Conservation (phyloP, 1,140 invertebrate genomes). For the Thrips palmi region DNA sequence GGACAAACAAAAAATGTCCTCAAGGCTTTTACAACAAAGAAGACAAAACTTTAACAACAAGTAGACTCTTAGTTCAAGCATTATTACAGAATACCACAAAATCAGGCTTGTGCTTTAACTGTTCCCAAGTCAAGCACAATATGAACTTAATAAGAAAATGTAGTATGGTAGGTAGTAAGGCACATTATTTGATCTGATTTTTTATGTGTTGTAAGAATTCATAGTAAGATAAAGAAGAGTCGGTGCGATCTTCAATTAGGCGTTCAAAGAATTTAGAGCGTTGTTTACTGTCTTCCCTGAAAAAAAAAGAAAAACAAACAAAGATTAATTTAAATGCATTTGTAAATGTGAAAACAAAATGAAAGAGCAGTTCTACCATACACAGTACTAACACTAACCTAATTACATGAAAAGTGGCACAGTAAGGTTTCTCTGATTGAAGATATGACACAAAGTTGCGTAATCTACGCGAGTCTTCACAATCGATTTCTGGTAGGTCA, state of each 20-base stretch:
- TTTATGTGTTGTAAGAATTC: conserved; percentile 96
- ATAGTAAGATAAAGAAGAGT: conserved; percentile 86
- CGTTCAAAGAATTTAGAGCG: conserved; percentile 68
- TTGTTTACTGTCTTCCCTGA: conserved; percentile 74
- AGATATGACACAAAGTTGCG: conserved; percentile 66
- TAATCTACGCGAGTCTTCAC: conserved; percentile 51
- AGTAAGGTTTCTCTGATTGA: conserved; percentile 66
- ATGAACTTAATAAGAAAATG: too few species aligned
- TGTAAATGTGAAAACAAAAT: neutral
- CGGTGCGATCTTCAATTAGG: conserved; percentile 84
- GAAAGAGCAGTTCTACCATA: neutral
- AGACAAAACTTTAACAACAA: too few species aligned
- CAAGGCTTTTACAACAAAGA: too few species aligned
- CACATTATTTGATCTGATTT: conserved; percentile 69
- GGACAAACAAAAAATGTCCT: too few species aligned
- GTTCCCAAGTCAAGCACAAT: too few species aligned
- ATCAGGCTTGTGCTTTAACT: too few species aligned
- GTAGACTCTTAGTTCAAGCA: too few species aligned
- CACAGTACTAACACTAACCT: conserved; percentile 34
- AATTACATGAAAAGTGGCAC: conserved; percentile 60
- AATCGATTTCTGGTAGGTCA: conserved; percentile 61
- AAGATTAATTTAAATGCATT: conserved; percentile 5
- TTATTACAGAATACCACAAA: too few species aligned
- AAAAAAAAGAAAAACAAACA: conserved; percentile 18
- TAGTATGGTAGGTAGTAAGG: too few species aligned